phyloP scores from a whole-genome alignment of 1,140 invertebrate species.

The Coptotermes formosanus region DNA sequence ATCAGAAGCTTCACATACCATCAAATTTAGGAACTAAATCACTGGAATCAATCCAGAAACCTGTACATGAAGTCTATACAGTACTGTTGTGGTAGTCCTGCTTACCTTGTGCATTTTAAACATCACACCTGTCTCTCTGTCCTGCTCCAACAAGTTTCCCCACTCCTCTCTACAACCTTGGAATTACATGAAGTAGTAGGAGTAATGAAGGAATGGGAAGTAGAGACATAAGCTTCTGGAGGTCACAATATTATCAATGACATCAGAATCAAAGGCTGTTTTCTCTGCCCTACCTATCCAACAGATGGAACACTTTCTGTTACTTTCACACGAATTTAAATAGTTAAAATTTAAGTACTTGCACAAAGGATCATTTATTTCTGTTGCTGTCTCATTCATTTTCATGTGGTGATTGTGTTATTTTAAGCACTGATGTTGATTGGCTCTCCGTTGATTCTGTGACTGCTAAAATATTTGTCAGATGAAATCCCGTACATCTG shows the following conservation, averaged over 20 bases:
- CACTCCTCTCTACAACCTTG: conserved; percentile 10
- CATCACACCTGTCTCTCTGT: background rate
- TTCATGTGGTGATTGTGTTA: background rate
- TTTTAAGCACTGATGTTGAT: conserved; percentile 33
- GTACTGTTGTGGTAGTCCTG: background rate
- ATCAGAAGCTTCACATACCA: no score
- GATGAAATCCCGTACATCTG: conserved; percentile 31
- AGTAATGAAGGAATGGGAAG: background rate
- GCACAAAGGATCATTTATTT: background rate
- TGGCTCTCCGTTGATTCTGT: conserved; percentile 31
- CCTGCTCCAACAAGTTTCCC: background rate
- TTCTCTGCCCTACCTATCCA: background rate
- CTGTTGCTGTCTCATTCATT: background rate
- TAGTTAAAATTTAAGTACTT: background rate
- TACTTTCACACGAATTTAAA: background rate
- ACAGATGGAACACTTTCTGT: background rate
- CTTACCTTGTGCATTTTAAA: background rate
- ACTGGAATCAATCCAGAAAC: background rate
- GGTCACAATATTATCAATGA: conserved; percentile 21
- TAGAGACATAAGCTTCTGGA: background rate
- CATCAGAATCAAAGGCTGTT: background rate
- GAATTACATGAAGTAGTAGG: background rate
- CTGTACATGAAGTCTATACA: background rate
- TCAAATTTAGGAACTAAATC: no score
- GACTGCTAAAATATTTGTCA: conserved; percentile 30